Evolutionary conservation across 2,797 vertebrate genomes (phyloP), one percentile per base, ranked within the genome.

Genomic region (Typhlichthys eigenmanni): DNA sequence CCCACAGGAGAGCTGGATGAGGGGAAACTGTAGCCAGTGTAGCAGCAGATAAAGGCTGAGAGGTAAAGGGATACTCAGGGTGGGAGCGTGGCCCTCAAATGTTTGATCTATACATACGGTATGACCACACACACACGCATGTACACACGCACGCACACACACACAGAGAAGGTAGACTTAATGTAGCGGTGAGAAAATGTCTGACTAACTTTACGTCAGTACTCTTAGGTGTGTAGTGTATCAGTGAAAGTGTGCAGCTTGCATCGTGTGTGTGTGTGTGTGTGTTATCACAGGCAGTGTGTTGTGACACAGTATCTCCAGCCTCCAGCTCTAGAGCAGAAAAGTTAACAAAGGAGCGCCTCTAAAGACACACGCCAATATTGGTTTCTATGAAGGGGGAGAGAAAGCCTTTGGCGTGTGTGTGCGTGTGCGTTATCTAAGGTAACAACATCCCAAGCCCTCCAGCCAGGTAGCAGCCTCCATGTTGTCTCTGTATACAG

Each of bases 21-120:
- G 12, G 55, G 24, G 58, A 10, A 50, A 61, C 60, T 32, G 56
- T 58, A 68, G 52, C 52, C 38, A 3, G 48, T 47, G 46, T 58
- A 60, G 58, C 2, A 43, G 12, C 3, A 29, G 56, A 78, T 72
- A 68, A 82, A 77, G 71, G 71, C 74, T 59, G 38, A 45, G 53
- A 57, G 48, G 80, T 77, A 78, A 80, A 58, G 19, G 9, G 80
- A 82, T 63, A 77, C 68, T 66, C 59, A 1, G 34, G 34, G 34
- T 38, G 34, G 34, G 34, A 38, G 34, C 34, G 5, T 38, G 34
- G 8, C 34, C 34, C 34, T 8, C 1, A 6, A 38, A 38, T 8
- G 34, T 69, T 72, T 52, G 32, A 58, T 53, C 47, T 5, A 32
- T 60, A 60, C 58, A 47, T 45, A 68, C 2, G 34, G 34, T 38